Percentiles rank a stretch among this genome's conserved stretches.
Evolutionary conservation across 1,140 invertebrate genomes (phyloP).

Genomic region (Lepidurus apus): DNA sequence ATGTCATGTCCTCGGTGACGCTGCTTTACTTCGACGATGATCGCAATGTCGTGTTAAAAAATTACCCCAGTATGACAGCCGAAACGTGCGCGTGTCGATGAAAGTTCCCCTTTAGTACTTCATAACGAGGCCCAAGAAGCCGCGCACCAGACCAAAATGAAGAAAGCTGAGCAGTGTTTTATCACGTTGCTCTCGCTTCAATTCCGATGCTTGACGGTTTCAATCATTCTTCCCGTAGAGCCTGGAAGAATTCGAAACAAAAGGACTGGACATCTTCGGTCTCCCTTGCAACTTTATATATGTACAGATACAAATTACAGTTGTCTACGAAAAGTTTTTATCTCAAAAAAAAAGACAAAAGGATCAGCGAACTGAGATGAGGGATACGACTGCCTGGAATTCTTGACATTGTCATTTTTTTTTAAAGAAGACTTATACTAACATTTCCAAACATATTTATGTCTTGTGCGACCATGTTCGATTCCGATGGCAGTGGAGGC

Average conservation of each 20-base stretch:
- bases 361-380: not conserved
- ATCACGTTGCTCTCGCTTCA: not conserved
- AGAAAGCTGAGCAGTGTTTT: not conserved
- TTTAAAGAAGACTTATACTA: not conserved
- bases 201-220: not conserved
- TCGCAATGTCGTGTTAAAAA: constrained; percentile 62
- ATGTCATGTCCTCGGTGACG: constrained; percentile 54
- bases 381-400: not conserved
- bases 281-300: constrained; percentile 2
- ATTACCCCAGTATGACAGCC: constrained; percentile 63
- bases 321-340: not conserved
- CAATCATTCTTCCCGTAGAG: not conserved
- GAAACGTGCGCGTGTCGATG: constrained; percentile 63
- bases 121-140: not conserved
- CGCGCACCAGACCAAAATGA: not conserved
- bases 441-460: not conserved
- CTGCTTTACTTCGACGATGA: constrained; percentile 61
- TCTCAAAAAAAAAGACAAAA: not conserved
- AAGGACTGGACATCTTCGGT: not conserved
- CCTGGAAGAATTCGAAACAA: not conserved
- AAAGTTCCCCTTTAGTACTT: constrained; percentile 35
- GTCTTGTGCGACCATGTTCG: not conserved
- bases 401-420: not conserved
- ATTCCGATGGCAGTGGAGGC: not conserved
- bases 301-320: not conserved